A percentile compares a stretch with the other conserved stretches of the same genome.
Conservation (phyloP, 2,888 invertebrate species). For the Nebria brevicollis region DNA sequence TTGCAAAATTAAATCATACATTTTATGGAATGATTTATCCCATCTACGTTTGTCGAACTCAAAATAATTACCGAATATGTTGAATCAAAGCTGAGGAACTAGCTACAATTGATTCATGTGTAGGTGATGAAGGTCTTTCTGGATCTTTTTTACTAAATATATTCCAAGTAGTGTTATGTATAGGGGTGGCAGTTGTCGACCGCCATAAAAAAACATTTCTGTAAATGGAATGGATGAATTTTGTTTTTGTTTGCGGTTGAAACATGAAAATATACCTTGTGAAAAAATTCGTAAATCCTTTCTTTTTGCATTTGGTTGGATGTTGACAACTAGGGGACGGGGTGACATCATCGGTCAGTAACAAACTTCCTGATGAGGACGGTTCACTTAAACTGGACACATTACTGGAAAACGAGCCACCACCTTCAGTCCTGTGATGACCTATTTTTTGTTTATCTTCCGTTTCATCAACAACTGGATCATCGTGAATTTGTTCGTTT, state of each 20-base stretch:
- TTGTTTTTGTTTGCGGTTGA: not conserved
- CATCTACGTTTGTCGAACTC: not conserved
- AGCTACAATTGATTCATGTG: conserved; percentile 69
- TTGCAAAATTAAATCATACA: not conserved
- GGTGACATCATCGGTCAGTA: conserved; percentile 58
- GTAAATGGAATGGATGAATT: conserved; percentile 38
- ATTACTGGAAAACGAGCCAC: conserved; percentile 75
- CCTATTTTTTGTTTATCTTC: conserved; percentile 53
- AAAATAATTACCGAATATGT: conserved; percentile 67
- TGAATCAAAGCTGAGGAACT: conserved; percentile 79
- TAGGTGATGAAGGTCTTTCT: conserved; percentile 55
- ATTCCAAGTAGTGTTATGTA: conserved; percentile 59
- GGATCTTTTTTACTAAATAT: conserved; percentile 59
- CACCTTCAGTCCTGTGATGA: conserved; percentile 69
- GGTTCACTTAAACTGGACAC: conserved; percentile 78
- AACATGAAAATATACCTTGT: conserved; percentile 64
- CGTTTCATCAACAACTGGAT: conserved; percentile 32
- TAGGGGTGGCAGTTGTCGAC: conserved; percentile 54
- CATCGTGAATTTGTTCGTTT: conserved; percentile 33
- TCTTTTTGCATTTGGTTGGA: conserved; percentile 68
- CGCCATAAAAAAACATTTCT: conserved; percentile 66
- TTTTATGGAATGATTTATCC: not conserved
- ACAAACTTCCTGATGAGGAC: conserved; percentile 70
- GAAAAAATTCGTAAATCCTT: conserved; percentile 71
- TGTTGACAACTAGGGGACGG: conserved; percentile 54